Evolutionary conservation across 2,888 invertebrate genomes (phyloP).

Genomic region (Dryobota labecula): DNA sequence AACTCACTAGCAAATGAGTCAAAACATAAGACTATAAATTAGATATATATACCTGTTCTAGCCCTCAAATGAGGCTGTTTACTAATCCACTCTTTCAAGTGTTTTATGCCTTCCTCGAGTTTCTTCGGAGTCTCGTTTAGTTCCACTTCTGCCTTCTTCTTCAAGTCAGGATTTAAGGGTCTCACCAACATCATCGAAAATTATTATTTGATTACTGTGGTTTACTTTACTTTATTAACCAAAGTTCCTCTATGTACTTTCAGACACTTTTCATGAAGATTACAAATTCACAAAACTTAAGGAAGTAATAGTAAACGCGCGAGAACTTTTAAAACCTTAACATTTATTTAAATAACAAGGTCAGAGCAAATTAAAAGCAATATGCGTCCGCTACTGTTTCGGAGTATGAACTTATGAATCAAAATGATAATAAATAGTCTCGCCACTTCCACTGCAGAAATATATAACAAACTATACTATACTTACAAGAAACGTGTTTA

Average conservation of each 20-base stretch:
- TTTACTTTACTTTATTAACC: not conserved
- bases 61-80: constrained; percentile 89
- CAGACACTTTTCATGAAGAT: not conserved
- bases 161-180: constrained; percentile 72
- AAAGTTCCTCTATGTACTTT: not conserved
- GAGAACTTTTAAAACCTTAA: not conserved
- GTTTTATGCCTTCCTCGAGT: constrained; percentile 84
- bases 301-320: not conserved
- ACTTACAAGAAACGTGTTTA: not conserved
- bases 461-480: constrained; percentile 1
- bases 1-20: not conserved
- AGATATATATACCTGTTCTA: constrained; percentile 73
- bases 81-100: constrained; percentile 88
- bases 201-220: not conserved
- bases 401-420: constrained; percentile 10
- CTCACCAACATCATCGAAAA: constrained; percentile 72
- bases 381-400: constrained; percentile 2
- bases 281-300: not conserved
- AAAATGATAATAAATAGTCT: not conserved
- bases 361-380: not conserved
- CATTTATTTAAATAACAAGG: constrained; percentile 6
- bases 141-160: constrained; percentile 84
- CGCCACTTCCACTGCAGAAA: not conserved
- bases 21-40: not conserved
- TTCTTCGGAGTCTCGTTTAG: constrained; percentile 88